phyloP scores from a whole-genome alignment of 2,113 vertebrate species.

The Sebastes fasciatus region DNA sequence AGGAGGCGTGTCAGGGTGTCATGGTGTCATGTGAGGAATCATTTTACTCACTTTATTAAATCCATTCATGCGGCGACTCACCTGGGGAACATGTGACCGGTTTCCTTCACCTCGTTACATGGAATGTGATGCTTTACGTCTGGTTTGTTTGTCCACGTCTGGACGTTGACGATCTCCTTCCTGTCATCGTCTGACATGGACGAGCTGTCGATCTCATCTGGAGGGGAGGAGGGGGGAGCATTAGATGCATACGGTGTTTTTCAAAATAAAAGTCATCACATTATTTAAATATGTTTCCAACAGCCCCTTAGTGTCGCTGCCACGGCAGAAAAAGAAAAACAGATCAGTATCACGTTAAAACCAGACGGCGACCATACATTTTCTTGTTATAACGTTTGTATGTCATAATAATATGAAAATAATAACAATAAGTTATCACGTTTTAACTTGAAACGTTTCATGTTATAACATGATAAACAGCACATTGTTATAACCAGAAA shows the following conservation, averaged over 20 bases:
- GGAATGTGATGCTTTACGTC: constrained; percentile 96
- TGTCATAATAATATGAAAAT: too few relatives aligned
- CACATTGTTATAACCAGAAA: too few relatives aligned
- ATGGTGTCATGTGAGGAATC: neutral
- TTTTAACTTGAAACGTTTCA: too few relatives aligned
- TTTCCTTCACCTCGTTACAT: constrained; percentile 98
- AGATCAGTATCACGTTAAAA: too few relatives aligned
- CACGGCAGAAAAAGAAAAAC: too few relatives aligned
- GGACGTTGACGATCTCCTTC: constrained; percentile 97
- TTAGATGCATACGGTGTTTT: neutral
- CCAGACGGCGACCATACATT: too few relatives aligned
- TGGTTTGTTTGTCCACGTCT: constrained; percentile 98
- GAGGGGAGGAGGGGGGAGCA: neutral
- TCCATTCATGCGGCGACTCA: constrained; percentile 57
- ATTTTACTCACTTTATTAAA: neutral
- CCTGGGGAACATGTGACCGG: constrained; percentile 98
- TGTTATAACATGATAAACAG: too few relatives aligned
- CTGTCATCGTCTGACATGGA: constrained; percentile 98
- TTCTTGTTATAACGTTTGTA: too few relatives aligned
- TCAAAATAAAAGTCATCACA: constrained; percentile 1
- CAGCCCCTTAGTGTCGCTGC: neutral
- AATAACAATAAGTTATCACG: too few relatives aligned
- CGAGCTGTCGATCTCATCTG: constrained; percentile 98
- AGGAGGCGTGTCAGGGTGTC: neutral
- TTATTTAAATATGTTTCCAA: neutral